Evolutionary conservation across 2,113 vertebrate species (phyloP).

Genomic region (Sphaerodactylus townsendi): DNA sequence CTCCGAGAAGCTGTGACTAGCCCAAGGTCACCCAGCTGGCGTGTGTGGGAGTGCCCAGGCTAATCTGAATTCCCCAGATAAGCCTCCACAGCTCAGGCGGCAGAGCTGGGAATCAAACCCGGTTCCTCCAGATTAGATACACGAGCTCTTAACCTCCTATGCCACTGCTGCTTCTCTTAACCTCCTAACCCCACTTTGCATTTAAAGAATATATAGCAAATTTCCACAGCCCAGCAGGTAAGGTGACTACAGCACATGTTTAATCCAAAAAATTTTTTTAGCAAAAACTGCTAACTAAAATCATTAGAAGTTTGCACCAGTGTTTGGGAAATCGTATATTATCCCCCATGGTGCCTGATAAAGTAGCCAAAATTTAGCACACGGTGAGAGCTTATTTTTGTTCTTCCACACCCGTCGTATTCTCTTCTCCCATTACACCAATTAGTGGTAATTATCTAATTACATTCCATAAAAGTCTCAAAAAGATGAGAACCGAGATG

Average conservation of each 20-base stretch:
- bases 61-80: too few relatives aligned
- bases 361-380: constrained; percentile 17
- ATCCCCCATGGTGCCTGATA: constrained; percentile 24
- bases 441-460: constrained; percentile 72
- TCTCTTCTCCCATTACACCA: constrained; percentile 51
- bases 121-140: too few relatives aligned
- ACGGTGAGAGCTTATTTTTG: constrained; percentile 17
- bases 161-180: too few relatives aligned
- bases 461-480: constrained; percentile 58
- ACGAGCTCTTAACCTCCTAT: too few relatives aligned
- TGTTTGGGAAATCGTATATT: constrained; percentile 33
- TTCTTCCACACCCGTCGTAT: constrained; percentile 21
- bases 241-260: background rate
- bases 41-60: too few relatives aligned
- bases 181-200: background rate
- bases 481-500: constrained; percentile 53
- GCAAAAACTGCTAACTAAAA: constrained; percentile 37
- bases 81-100: too few relatives aligned
- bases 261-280: background rate
- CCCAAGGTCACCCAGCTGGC: too few relatives aligned
- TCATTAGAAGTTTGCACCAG: constrained; percentile 23
- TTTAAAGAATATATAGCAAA: constrained; percentile 4
- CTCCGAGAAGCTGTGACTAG: too few relatives aligned
- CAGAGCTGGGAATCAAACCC: too few relatives aligned
- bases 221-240: background rate